Conservation (phyloP, 2,888 invertebrate species). For the Chaitophorus viminalis region DNA sequence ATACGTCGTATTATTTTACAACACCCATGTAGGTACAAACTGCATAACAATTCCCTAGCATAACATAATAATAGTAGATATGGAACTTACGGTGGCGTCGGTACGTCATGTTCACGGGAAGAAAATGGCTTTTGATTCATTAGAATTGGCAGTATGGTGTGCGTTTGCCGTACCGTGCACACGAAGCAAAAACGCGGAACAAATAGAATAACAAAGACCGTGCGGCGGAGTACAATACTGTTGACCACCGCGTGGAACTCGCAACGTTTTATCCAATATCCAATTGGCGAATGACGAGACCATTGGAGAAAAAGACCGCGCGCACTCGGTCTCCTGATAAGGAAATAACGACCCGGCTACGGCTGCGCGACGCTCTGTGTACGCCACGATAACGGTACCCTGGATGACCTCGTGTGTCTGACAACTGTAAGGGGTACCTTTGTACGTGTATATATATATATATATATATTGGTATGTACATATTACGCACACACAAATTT, state of each 20-base stretch:
- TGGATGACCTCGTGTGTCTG: conserved; percentile 60
- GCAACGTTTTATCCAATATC: conserved; percentile 40
- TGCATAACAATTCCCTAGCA: too few relatives aligned
- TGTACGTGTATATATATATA: not conserved
- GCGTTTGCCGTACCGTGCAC: not conserved
- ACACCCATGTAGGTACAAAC: conserved; percentile 31
- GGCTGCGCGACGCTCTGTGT: conserved; percentile 2
- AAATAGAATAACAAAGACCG: not conserved
- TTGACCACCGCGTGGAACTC: conserved; percentile 26
- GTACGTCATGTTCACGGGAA: not conserved
- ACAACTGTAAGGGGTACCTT: not conserved
- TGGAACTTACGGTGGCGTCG: conserved; percentile 37
- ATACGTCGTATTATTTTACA: too few relatives aligned
- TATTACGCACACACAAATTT: too few relatives aligned
- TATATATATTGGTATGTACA: too few relatives aligned
- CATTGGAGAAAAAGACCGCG: conserved; percentile 40
- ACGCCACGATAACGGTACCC: conserved; percentile 55
- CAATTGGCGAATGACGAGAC: conserved; percentile 40
- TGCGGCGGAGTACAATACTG: not conserved
- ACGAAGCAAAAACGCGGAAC: not conserved
- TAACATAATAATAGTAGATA: conserved; percentile 24
- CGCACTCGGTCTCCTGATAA: conserved; percentile 54
- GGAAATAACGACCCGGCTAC: conserved; percentile 58
- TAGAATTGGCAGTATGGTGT: not conserved
- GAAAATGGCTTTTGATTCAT: conserved; percentile 26